Base-by-base conservation (phyloP, 2,113 vertebrate genomes). In the Candoia aspera region DNA sequence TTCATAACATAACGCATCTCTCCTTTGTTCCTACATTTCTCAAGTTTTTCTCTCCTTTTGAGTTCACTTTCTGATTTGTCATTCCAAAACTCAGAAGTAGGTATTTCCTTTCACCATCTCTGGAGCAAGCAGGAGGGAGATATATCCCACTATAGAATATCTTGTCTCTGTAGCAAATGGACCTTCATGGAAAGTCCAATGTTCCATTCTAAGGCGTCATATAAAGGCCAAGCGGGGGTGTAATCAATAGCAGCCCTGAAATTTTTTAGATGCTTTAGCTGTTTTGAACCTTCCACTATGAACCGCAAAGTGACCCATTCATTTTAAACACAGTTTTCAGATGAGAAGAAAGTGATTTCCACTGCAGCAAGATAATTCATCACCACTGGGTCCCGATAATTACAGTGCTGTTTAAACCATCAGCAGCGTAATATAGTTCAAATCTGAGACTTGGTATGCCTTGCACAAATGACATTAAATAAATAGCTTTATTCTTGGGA, bases 301-400 rank as follows among this genome's bases (percentile, higher is more conserved):
- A 87, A 73, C 57, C 10, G 57, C 60, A 5, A 42, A 37, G 6
- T 0, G 21, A 29, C 42, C 49, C 9, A 6, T 59, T 10, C 0
- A 29, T 17, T 3, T 1, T 1, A 46, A 0, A 86, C 23, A n/a
- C 0, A 0, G 13, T n/a, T 0, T 0, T 0, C n/a, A 2, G 23
- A 46, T 87, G 24, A 46, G 11, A 19, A 60, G 37, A 17, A 42
- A 91, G 8, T 87, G 49, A 68, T 55, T 86, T 73, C 33, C 24
- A 15, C 8, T 0, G 33, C 24, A 4, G 8, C 3, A n/a, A 1
- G 15, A 2, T 13, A 26, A 15, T 54, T 53, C 37, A 37, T 19
- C 49, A 84, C 60, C 29, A 2, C 8, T 13, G 0, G 23, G 17
- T 73, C 73, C 73, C 0, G 17, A 21, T 8, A 58, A 87, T 11